A percentile compares a stretch with the other conserved stretches of the same genome.
phyloP scores from a whole-genome alignment of 2,113 vertebrate genomes.

The Sebastes fasciatus region DNA sequence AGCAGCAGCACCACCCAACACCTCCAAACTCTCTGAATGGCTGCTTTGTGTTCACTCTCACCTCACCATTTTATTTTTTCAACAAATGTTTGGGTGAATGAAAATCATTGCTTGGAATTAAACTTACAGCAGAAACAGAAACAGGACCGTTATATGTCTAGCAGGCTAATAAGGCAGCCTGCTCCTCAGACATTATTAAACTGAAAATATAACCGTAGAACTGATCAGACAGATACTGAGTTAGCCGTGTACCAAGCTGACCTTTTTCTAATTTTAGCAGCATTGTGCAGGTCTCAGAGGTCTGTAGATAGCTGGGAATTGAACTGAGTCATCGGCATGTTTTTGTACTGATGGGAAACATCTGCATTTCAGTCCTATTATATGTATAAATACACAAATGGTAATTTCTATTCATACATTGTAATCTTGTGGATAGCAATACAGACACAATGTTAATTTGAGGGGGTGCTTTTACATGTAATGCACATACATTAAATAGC shows the following conservation, averaged over 20 bases:
- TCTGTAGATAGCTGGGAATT: slow-evolving; percentile 4
- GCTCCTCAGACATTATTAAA: not conserved
- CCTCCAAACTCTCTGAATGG: slow-evolving; percentile 60
- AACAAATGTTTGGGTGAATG: slow-evolving; percentile 46
- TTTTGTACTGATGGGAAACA: not conserved
- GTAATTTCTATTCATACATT: not conserved
- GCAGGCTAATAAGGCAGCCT: slow-evolving; percentile 3
- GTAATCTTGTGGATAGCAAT: not conserved
- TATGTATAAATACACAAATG: not conserved
- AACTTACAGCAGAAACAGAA: slow-evolving; percentile 10
- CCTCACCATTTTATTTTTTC: slow-evolving; percentile 5
- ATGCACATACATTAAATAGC: not conserved
- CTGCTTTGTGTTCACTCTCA: slow-evolving; percentile 53
- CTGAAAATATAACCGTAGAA: not conserved
- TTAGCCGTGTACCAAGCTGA: not conserved
- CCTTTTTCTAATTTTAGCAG: not conserved
- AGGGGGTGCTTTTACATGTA: not conserved
- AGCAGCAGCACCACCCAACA: slow-evolving; percentile 17
- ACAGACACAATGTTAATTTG: too few relatives aligned
- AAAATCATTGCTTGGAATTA: slow-evolving; percentile 40
- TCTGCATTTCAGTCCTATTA: not conserved
- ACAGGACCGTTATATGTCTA: slow-evolving; percentile 6
- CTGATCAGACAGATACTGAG: not conserved
- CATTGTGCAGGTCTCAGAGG: not conserved
- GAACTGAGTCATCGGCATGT: slow-evolving; percentile 25